These are phyloP conservation scores for Poeciliopsis turrubarensis DNA, from an alignment of 2,113 vertebrate genomes.

Conservation along the genomic window DNA sequence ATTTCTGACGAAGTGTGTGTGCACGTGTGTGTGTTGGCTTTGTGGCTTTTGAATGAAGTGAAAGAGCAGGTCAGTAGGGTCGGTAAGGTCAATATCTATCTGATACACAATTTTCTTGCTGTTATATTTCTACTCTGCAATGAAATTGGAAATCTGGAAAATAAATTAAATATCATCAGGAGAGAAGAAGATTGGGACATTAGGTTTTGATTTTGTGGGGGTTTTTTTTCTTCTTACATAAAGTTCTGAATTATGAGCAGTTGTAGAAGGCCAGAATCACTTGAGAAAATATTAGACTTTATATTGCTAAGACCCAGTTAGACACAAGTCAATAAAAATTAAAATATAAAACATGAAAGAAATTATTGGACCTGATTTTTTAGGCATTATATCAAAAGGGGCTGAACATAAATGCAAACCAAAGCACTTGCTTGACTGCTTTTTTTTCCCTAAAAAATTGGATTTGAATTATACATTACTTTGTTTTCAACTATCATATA, in stretches of 20 bases:
- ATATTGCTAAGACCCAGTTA: too few relatives aligned
- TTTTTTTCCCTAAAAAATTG: too few relatives aligned
- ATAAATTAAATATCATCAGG: neutral
- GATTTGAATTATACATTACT: too few relatives aligned
- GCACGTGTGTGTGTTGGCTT: slow-evolving; percentile 1
- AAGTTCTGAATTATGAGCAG: neutral
- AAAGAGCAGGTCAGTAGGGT: slow-evolving; percentile 11
- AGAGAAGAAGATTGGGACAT: neutral
- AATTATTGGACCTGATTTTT: too few relatives aligned
- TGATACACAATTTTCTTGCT: neutral
- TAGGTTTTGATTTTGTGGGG: neutral
- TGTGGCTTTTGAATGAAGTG: slow-evolving; percentile 10
- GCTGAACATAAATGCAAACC: too few relatives aligned
- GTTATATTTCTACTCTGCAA: neutral
- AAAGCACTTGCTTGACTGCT: too few relatives aligned
- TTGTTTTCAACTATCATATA: too few relatives aligned
- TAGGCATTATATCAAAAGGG: too few relatives aligned
- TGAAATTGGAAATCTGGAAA: neutral
- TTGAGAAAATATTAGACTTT: too few relatives aligned
- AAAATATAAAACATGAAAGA: too few relatives aligned
- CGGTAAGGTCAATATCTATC: slow-evolving; percentile 1
- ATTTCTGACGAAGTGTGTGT: slow-evolving; percentile 2
- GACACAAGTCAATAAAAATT: too few relatives aligned
- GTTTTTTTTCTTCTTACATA: neutral
- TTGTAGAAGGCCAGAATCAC: neutral